A percentile compares a stretch with the other conserved stretches of the same genome.
Conservation (phyloP, 1,140 invertebrate species). For the Drosophila gunungcola region DNA sequence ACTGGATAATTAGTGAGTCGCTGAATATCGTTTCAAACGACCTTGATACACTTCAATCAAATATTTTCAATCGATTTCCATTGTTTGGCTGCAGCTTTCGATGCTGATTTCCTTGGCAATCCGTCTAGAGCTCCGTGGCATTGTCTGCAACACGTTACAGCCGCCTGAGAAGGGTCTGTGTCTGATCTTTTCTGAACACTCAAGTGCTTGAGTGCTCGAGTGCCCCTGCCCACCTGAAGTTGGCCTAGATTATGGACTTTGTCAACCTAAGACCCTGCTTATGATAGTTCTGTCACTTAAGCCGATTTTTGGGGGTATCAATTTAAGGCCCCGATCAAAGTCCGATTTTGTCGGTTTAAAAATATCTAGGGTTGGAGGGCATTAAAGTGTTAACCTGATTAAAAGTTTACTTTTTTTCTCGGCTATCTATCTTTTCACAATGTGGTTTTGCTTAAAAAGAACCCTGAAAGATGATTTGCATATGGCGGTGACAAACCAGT, state of each 20-base stretch:
- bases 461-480: neutral
- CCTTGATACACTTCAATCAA: slow-evolving; percentile 82
- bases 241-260: slow-evolving; percentile 41
- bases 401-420: neutral
- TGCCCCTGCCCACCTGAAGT: slow-evolving; percentile 19
- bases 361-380: neutral
- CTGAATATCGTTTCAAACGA: slow-evolving; percentile 53
- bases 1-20: slow-evolving; percentile 59
- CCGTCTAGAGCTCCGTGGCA: slow-evolving; percentile 51
- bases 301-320: slow-evolving; percentile 19
- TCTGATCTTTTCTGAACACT: neutral
- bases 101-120: slow-evolving; percentile 43
- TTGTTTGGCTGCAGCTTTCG: slow-evolving; percentile 57
- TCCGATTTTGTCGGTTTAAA: slow-evolving; percentile 12
- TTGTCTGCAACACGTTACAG: slow-evolving; percentile 57
- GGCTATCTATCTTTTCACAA: neutral
- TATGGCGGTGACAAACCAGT: neutral
- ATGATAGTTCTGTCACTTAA: slow-evolving; percentile 44
- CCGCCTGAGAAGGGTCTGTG: slow-evolving; percentile 27
- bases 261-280: slow-evolving; percentile 37
- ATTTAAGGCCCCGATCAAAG: slow-evolving; percentile 13
- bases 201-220: slow-evolving; percentile 18
- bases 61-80: slow-evolving; percentile 74
- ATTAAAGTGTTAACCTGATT: neutral
- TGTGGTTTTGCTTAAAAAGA: neutral